Evolutionary conservation across 2,113 vertebrate species (phyloP), one percentile per base, ranked within the genome.

Genomic region (Leucosticte australis): DNA sequence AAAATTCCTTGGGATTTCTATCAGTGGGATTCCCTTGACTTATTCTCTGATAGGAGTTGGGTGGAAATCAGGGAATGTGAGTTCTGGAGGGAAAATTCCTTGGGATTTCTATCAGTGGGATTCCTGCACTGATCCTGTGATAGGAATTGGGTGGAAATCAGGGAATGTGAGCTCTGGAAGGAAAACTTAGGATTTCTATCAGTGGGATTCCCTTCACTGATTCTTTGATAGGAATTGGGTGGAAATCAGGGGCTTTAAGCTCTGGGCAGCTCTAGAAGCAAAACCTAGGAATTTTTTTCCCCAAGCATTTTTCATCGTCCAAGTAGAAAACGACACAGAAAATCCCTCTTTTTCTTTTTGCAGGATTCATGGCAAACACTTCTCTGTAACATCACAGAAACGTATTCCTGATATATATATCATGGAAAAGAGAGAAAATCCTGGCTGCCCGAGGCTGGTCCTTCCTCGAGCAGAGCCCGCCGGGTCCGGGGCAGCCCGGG

Each of bases 301-400:
- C 31, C 4, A 6, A 23, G 4, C 7, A 12, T 39, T 62, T 88
- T 39, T 62, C 33, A 10, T 18, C 3, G 3, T 52, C 44, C 8
- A 5, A 20, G 2, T 19, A 2, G 42, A 74, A 67, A 50, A 21
- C 2, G 1, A 52, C 35, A 7, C 7, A 55, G 50, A 65, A 37
- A 42, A 42, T 26, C 4, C 13, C 3, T 9, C 11, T 17, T 15
- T 39, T 39, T 35, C 5, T 19, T 84, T 76, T 22, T 0, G 0
- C 71, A 41, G 24, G 21, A 20, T 33, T 11, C 1, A 2, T 2
- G 12, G 15, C 62, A 62, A 86, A n/a, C 7, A 1, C 41, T 15
- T 3, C 17, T 39, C 44, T 9, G 11, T 9, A 11, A 17, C 35
- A 37, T 17, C 57, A 59, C 3, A 10, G 5, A 17, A 37, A 37